Evolutionary conservation across 1,140 invertebrate genomes (phyloP), one percentile per base, ranked within the genome.

Genomic region (Asbolus verrucosus): DNA sequence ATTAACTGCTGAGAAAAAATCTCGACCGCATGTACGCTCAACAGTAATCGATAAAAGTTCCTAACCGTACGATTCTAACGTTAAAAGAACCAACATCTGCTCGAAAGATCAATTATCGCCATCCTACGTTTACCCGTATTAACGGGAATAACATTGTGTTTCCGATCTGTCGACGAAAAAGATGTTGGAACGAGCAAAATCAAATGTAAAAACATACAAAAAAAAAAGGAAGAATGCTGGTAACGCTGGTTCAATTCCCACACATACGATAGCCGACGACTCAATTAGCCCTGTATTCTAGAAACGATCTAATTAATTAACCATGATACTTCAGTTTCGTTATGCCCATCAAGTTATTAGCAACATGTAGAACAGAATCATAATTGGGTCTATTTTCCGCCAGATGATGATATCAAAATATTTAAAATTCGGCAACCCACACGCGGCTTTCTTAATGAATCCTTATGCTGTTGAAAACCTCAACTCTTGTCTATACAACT

Each of bases 241-340:
- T n/a, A n/a, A n/a, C n/a, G n/a, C n/a, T 3, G 21, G 46, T 27
- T 54, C 27, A 54, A 27, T 54, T 54, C 46, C 21, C 46, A 54
- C 46, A 54, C 27, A 27, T 54, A 27, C 8, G 43, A 3, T 24
- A 21, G 19, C 43, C 11, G 9, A 21, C 8, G 46, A 24, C n/a
- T 54, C 27, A 54, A 54, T 54, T 54, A 27, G 16, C 16, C n/a
- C 21, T 18, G 16, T 16, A 46, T 46, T 15, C 11, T 46, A 15
- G 15, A 15, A 41, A 41, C 39, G 41, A 46, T 14, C 46, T 54
- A 54, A 54, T 54, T 54, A 54, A 54, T 54, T 54, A 54, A 54
- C 19, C 24, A 11, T 6, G 9, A 54, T 50, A 50, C 9, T 11
- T 54, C 46, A 21, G 6, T 4, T 54, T 54, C n/a, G 46, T 13